Conservation (phyloP, 2,888 invertebrate genomes). For the Drosophila seclusa region DNA sequence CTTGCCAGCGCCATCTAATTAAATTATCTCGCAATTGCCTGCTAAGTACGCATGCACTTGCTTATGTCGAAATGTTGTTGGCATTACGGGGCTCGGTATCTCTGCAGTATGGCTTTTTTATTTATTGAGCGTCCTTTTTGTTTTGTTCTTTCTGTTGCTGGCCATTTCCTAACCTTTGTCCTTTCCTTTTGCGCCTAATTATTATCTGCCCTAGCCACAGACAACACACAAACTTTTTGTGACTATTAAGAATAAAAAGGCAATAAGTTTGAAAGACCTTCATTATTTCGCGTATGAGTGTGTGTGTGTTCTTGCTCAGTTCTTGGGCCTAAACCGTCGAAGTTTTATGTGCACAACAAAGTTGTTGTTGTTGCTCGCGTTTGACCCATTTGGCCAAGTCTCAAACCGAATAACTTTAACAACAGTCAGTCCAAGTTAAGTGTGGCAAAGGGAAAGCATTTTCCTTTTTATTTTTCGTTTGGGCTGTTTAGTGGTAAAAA, state of each 20-base stretch:
- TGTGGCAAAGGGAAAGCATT: conserved; percentile 23
- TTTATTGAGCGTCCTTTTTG: conserved; percentile 59
- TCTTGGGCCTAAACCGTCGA: conserved; percentile 28
- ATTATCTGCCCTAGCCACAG: conserved; percentile 61
- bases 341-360: conserved; percentile 51
- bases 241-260: conserved; percentile 40
- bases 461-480: conserved; percentile 6
- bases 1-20: conserved; percentile 59
- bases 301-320: conserved; percentile 34
- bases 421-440: conserved; percentile 27
- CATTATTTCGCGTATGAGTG: conserved; percentile 55
- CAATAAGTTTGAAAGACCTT: conserved; percentile 73
- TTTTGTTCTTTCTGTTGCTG: conserved; percentile 12
- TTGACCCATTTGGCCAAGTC: conserved; percentile 71
- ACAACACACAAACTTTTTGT: conserved; percentile 40
- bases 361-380: conserved; percentile 35
- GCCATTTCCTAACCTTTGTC: conserved; percentile 66
- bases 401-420: conserved; percentile 53
- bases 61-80: conserved; percentile 56
- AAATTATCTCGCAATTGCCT: conserved; percentile 78
- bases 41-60: conserved; percentile 74
- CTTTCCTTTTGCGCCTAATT: conserved; percentile 62
- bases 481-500: conserved; percentile 42
- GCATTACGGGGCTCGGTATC: conserved; percentile 53
- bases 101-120: conserved; percentile 46